Percentiles rank a stretch among this genome's conserved stretches.
These are phyloP conservation scores for Pseudomugil gertrudae DNA, from an alignment of 2,797 vertebrate genomes.

Conservation along the genomic window DNA sequence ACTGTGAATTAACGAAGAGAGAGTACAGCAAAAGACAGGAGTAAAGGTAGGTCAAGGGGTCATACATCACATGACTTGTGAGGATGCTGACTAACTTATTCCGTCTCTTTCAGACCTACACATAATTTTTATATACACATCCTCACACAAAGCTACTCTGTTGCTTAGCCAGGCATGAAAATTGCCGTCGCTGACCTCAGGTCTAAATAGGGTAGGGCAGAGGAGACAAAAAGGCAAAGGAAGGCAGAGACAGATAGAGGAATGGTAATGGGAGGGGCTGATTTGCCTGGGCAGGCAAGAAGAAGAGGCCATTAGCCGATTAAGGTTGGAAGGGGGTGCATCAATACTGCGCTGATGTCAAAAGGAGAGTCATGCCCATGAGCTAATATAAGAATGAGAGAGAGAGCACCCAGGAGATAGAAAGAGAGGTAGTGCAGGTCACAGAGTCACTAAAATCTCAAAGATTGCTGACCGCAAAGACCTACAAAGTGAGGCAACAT, in stretches of 20 bases:
- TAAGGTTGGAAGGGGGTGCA: slow-evolving; percentile 80
- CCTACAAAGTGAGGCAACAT: slow-evolving; percentile 62
- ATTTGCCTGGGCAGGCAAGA: slow-evolving; percentile 76
- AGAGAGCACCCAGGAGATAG: slow-evolving; percentile 48
- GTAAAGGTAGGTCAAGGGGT: slow-evolving; percentile 75
- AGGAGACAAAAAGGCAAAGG: slow-evolving; percentile 59
- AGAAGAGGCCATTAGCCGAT: slow-evolving; percentile 85
- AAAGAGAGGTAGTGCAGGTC: slow-evolving; percentile 58
- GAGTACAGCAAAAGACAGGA: slow-evolving; percentile 49
- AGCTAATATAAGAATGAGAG: slow-evolving; percentile 75
- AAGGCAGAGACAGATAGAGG: slow-evolving; percentile 64
- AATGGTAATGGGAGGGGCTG: slow-evolving; percentile 66
- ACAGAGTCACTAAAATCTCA: slow-evolving; percentile 62
- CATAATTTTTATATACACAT: slow-evolving; percentile 14
- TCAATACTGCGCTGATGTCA: slow-evolving; percentile 82
- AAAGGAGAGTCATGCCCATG: slow-evolving; percentile 76
- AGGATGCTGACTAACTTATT: slow-evolving; percentile 72
- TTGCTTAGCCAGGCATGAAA: slow-evolving; percentile 82
- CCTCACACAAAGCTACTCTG: slow-evolving; percentile 74
- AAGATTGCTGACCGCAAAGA: slow-evolving; percentile 62
- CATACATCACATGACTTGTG: slow-evolving; percentile 78
- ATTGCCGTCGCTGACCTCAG: slow-evolving; percentile 79
- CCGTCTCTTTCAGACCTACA: slow-evolving; percentile 5
- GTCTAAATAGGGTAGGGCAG: slow-evolving; percentile 57
- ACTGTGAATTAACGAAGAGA: slow-evolving; percentile 32